These are phyloP conservation scores for Riparia riparia DNA, from an alignment of 2,113 vertebrate species.

Conservation along the genomic window DNA sequence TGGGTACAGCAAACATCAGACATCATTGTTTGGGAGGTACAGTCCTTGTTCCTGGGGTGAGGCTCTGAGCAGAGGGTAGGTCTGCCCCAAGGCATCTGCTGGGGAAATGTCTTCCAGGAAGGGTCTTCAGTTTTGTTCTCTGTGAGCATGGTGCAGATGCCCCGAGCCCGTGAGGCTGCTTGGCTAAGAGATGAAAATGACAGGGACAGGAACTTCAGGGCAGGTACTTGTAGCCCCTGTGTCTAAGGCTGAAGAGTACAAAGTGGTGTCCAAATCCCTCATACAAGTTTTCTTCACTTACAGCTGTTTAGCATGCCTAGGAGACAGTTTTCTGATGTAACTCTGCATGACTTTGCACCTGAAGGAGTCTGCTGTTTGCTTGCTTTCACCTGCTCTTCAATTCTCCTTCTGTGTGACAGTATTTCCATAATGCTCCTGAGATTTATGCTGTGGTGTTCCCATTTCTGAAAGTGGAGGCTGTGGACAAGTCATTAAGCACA, in stretches of 20 bases:
- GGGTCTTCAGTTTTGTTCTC: not conserved
- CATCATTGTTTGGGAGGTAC: not conserved
- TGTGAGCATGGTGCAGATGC: rapidly evolving
- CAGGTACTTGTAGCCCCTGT: not conserved
- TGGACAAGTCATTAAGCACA: constrained; percentile 32
- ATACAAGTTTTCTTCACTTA: not conserved
- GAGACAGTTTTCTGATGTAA: not conserved
- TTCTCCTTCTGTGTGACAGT: not conserved
- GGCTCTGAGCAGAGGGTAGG: not conserved
- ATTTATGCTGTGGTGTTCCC: not conserved
- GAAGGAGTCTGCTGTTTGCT: not conserved
- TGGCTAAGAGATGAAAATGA: not conserved
- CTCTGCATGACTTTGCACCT: not conserved
- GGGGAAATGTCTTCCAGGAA: not conserved
- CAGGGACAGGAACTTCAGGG: not conserved
- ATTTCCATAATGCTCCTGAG: constrained; percentile 22
- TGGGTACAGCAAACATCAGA: not conserved
- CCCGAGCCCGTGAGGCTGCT: not conserved
- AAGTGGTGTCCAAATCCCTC: not conserved
- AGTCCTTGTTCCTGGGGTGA: not conserved
- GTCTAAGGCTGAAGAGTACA: not conserved
- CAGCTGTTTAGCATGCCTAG: not conserved
- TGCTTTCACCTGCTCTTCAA: not conserved
- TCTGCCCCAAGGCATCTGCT: not conserved
- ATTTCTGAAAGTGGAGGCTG: constrained; percentile 11